These are phyloP conservation scores for Leptogaster cylindrica DNA, from an alignment of 2,888 invertebrate genomes.

Conservation along the genomic window DNA sequence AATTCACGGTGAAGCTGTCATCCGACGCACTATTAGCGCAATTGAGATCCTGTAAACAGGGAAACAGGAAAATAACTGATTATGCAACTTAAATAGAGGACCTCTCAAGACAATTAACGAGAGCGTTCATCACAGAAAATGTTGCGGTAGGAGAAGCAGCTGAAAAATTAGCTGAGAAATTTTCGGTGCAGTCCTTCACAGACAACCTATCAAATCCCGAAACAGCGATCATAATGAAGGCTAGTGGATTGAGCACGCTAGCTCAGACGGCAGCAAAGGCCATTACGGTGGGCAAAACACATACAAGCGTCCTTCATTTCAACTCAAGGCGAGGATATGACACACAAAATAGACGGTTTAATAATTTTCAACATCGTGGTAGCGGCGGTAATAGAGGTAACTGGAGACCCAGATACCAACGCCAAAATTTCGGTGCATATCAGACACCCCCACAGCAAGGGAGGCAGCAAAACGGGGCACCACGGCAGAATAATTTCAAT, in stretches of 20 bases:
- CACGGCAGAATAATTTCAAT: background rate
- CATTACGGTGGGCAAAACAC: too few relatives aligned
- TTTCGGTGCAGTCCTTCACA: background rate
- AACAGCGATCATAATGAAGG: background rate
- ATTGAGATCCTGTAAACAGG: background rate
- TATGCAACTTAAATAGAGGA: slow-evolving; percentile 4
- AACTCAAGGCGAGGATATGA: too few relatives aligned
- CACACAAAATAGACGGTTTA: too few relatives aligned
- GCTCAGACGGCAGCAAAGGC: too few relatives aligned
- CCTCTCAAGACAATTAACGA: slow-evolving; percentile 6
- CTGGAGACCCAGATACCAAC: background rate
- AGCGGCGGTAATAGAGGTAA: too few relatives aligned
- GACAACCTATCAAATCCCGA: background rate
- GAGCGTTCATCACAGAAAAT: slow-evolving; percentile 8
- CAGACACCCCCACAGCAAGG: background rate
- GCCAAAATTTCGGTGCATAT: background rate
- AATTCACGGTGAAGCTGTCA: slow-evolving; percentile 5
- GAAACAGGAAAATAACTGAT: background rate
- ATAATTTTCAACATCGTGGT: too few relatives aligned
- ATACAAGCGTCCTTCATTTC: too few relatives aligned
- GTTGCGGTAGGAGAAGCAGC: background rate
- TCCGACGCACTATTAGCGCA: slow-evolving; percentile 20
- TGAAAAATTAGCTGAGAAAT: slow-evolving; percentile 5
- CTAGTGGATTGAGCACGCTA: background rate
- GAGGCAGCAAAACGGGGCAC: background rate